Evolutionary conservation across 2,797 vertebrate genomes (phyloP).

Genomic region (Australoheros facetus): DNA sequence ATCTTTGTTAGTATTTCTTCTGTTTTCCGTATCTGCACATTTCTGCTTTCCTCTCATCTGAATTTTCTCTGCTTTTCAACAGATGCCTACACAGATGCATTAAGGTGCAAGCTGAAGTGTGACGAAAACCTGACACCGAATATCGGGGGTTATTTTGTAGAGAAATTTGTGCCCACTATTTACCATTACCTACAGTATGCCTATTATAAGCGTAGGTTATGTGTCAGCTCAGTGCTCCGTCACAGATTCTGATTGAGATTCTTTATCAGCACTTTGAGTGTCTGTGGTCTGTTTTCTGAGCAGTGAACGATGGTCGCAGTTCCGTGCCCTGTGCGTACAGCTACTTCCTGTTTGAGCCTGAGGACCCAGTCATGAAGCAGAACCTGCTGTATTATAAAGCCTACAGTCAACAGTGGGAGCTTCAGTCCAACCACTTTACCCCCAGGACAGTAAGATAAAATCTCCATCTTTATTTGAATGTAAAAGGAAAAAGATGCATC

Average conservation of each 20-base stretch:
- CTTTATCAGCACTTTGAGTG: background rate
- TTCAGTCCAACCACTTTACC: constrained; percentile 83
- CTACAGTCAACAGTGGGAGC: constrained; percentile 86
- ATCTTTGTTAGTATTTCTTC: background rate
- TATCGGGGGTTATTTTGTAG: constrained; percentile 89
- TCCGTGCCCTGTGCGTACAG: constrained; percentile 87
- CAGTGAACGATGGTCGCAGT: constrained; percentile 87
- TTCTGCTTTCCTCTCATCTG: background rate
- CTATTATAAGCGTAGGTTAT: constrained; percentile 87
- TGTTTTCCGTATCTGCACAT: no score
- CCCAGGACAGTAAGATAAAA: constrained; percentile 81
- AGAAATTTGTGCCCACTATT: constrained; percentile 90
- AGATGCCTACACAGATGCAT: constrained; percentile 83
- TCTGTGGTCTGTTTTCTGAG: background rate
- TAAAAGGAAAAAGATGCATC: background rate
- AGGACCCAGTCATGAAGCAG: constrained; percentile 88
- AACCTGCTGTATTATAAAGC: constrained; percentile 89
- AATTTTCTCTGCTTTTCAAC: constrained; percentile 9
- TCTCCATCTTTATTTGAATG: background rate
- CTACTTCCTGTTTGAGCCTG: constrained; percentile 89
- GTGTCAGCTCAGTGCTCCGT: background rate
- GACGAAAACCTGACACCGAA: constrained; percentile 86
- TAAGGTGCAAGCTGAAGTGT: constrained; percentile 87
- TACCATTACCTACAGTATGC: constrained; percentile 92
- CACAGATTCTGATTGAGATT: background rate